phyloP scores from a whole-genome alignment of 1,140 invertebrate species.

The Zelostemma sp. region DNA sequence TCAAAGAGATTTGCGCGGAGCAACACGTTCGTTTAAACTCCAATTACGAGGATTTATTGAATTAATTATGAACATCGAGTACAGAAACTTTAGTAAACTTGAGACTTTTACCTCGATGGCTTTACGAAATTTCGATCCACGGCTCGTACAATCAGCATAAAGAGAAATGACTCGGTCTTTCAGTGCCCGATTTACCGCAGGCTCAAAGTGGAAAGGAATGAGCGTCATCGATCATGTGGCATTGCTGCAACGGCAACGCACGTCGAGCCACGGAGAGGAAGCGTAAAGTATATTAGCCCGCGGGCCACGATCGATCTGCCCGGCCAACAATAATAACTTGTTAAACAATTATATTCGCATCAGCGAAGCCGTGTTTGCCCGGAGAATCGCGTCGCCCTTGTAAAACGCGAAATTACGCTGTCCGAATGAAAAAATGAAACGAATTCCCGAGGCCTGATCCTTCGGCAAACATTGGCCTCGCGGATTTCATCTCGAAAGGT shows the following conservation, averaged over 20 bases:
- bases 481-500: too few relatives aligned
- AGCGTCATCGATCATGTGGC: slow-evolving; percentile 45
- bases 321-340: slow-evolving; percentile 37
- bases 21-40: slow-evolving; percentile 26
- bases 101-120: too few relatives aligned
- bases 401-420: too few relatives aligned
- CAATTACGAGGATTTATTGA: neutral
- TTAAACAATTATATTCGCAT: slow-evolving; percentile 47
- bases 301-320: slow-evolving; percentile 31
- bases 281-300: slow-evolving; percentile 30
- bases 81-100: too few relatives aligned
- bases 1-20: slow-evolving; percentile 24
- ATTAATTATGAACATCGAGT: neutral
- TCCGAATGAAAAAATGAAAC: too few relatives aligned
- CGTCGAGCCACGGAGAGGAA: slow-evolving; percentile 14
- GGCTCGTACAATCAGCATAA: neutral
- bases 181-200: slow-evolving; percentile 8
- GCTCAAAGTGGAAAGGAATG: slow-evolving; percentile 37
- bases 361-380: too few relatives aligned
- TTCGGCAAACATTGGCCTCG: too few relatives aligned
- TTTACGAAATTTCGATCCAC: neutral
- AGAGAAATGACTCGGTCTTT: neutral
- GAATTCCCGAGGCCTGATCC: too few relatives aligned
- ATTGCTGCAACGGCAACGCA: slow-evolving; percentile 40
- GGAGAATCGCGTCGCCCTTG: too few relatives aligned